phyloP scores from a whole-genome alignment of 37 sponge, comb jelly and placozoan genomes.

The Crambe crambe region DNA sequence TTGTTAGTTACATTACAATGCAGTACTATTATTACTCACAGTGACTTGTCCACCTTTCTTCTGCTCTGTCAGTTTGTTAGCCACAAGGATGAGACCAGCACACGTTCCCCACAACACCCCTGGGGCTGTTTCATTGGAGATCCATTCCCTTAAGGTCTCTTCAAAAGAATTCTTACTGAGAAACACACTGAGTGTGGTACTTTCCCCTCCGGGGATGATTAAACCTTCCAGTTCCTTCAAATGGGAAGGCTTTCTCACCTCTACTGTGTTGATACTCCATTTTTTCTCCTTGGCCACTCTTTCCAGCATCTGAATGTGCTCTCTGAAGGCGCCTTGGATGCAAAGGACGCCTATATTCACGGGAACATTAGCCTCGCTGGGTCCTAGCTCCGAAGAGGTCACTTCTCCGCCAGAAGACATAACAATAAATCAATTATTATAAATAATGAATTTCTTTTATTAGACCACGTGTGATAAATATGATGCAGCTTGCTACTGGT shows the following conservation, averaged over 20 bases:
- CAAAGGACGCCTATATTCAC: conserved; percentile 54
- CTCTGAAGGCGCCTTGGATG: conserved; percentile 78
- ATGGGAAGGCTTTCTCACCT: conserved; percentile 45
- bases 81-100: conserved; percentile 72
- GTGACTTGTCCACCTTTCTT: conserved; percentile 73
- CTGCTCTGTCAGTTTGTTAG: conserved; percentile 56
- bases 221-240: conserved; percentile 51
- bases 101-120: conserved; percentile 80
- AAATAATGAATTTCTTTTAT: too few species aligned
- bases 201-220: conserved; percentile 84
- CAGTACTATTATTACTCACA: conserved; percentile 28
- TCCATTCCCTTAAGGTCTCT: conserved; percentile 39
- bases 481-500: too few species aligned
- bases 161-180: conserved; percentile 58
- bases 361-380: too few species aligned
- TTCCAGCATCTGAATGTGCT: conserved; percentile 60
- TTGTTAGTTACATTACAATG: neutral
- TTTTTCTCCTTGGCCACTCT: neutral
- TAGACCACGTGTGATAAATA: too few species aligned
- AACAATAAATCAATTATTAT: too few species aligned
- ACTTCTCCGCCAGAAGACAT: too few species aligned
- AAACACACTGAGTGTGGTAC: conserved; percentile 80
- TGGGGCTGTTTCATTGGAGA: conserved; percentile 6
- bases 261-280: conserved; percentile 7
- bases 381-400: too few species aligned